Evolutionary conservation across 2,797 vertebrate species (phyloP), one percentile per base, ranked within the genome.

Genomic region (Hephaestus fuliginosus): DNA sequence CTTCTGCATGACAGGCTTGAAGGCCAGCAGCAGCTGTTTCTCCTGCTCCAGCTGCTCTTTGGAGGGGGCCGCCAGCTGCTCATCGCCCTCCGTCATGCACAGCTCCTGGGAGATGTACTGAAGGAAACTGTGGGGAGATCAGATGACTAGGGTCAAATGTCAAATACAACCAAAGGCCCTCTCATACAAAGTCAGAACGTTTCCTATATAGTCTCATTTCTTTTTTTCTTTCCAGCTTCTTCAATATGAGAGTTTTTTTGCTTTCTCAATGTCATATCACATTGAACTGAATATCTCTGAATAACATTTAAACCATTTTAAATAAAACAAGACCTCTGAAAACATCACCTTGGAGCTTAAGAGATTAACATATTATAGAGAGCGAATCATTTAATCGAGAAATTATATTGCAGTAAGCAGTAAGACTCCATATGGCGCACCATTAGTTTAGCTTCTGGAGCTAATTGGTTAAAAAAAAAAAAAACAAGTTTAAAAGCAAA

Each of bases 1-100:
- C 93, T 99, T 99, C 95, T 99, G 98, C 97, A 99, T 98, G 92
- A 99, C 98, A 0, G 98, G 98, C 93, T 99, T 99, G 92, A 99
- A 99, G 91, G 97, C 96, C 90, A 98, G 96, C 22, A 99, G 96
- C 91, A 99, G 95, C 85, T 97, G 96, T 84, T 97, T 99, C 94
- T 99, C 98, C 91, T 97, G 97, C 84, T 99, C 98, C 72, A 98
- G 94, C 86, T 97, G 97, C 92, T 99, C 98, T 95, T 98, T 99
- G 86, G 97, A 95, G 89, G 98, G 97, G 79, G 96, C 95, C 56
- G 97, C 94, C 81, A 97, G 97, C 94, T 96, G 97, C 87, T 99
- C 98, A 0, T 96, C 95, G 56, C 95, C 92, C 77, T 98, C 98
- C 36, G 90, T 89, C 81, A 97, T 89, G 85, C 96, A 97, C 94